A percentile compares a stretch with the other conserved stretches of the same genome.
phyloP scores from a whole-genome alignment of 2,113 vertebrate genomes.

The Morone chrysops region DNA sequence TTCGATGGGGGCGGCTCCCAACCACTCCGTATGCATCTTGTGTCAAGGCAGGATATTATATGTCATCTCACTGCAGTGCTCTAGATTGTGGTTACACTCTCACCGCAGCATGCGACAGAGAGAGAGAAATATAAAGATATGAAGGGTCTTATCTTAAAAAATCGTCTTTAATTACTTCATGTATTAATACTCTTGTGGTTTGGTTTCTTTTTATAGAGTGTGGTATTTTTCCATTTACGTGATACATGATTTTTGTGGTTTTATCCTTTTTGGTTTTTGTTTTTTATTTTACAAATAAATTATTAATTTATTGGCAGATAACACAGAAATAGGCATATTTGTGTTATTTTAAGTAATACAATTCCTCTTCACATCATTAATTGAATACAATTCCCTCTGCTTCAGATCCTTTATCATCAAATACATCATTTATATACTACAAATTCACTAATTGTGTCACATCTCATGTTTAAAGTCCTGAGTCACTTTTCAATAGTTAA shows the following conservation, averaged over 20 bases:
- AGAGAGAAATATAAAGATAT: slow-evolving; percentile 24
- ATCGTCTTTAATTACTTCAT: slow-evolving; percentile 9
- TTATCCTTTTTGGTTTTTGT: neutral
- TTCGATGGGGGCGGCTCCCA: slow-evolving; percentile 53
- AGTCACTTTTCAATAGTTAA: no score
- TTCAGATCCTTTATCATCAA: no score
- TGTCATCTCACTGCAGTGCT: slow-evolving; percentile 47
- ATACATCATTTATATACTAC: no score
- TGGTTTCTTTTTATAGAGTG: neutral
- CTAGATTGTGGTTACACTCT: slow-evolving; percentile 54
- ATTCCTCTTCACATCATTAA: no score
- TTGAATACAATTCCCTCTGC: neutral
- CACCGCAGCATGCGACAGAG: slow-evolving; percentile 33
- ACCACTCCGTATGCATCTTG: slow-evolving; percentile 23
- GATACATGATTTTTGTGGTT: neutral
- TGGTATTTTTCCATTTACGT: slow-evolving; percentile 21
- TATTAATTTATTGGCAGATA: no score
- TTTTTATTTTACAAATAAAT: neutral
- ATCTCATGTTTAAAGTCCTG: no score
- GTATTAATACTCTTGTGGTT: neutral
- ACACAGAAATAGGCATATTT: no score
- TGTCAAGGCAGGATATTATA: slow-evolving; percentile 71
- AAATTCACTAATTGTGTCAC: no score
- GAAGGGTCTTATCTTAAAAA: slow-evolving; percentile 22
- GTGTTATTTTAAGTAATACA: neutral